A percentile compares a stretch with the other conserved stretches of the same genome.
Evolutionary conservation across 2,113 vertebrate genomes (phyloP).

Genomic region (Dendropsophus ebraccatus): DNA sequence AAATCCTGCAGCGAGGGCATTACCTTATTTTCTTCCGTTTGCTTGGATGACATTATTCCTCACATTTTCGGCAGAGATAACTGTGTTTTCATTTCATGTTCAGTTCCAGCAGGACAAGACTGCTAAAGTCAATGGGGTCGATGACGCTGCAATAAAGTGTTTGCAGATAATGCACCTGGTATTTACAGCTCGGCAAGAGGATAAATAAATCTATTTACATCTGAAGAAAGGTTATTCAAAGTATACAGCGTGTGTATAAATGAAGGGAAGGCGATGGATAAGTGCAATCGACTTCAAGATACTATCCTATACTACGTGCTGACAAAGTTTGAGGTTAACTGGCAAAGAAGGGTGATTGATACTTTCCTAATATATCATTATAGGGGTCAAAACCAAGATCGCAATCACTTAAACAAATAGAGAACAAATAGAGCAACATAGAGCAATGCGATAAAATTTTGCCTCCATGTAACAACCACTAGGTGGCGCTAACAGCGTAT

Average conservation of each 20-base stretch:
- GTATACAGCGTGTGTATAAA: too few species aligned
- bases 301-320: too few species aligned
- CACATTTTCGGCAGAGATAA: background rate
- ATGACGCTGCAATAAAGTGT: background rate
- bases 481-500: too few species aligned
- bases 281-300: too few species aligned
- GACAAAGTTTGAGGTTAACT: too few species aligned
- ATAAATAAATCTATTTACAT: constrained; percentile 10
- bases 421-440: too few species aligned
- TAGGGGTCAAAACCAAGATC: too few species aligned
- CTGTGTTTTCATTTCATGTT: background rate
- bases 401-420: too few species aligned
- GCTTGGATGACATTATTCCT: background rate
- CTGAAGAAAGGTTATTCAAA: background rate
- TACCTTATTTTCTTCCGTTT: background rate
- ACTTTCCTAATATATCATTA: too few species aligned
- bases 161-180: constrained; percentile 3
- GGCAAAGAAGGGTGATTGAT: too few species aligned
- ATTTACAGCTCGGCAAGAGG: background rate
- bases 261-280: background rate
- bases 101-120: background rate
- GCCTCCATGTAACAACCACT: too few species aligned
- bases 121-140: constrained; percentile 1
- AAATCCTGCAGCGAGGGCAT: background rate
- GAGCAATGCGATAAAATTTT: too few species aligned